Base-by-base conservation (phyloP, 30 jellyfish, hydroid and myxozoan genomes). In the Aurelia sp. region DNA sequence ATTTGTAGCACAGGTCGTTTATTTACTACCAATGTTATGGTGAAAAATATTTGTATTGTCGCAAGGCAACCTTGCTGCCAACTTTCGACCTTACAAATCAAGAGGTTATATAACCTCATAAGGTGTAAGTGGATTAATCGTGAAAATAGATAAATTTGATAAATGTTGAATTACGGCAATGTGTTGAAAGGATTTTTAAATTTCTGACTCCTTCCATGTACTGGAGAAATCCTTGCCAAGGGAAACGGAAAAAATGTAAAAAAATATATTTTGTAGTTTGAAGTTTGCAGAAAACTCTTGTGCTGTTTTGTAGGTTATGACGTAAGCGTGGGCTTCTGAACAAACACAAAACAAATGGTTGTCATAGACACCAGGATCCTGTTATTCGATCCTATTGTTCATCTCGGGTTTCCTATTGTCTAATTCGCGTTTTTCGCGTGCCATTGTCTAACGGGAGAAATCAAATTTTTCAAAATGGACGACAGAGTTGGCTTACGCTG, bases 401-500 rank as follows among this genome's bases (percentile, higher is more conserved):
- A 0, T 77, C 86, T 78, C 91, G 91, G 52, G 76, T 11, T 52
- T 11, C 47, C 35, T 41, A 65, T 62, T 15, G 37, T 13, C 9
- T 48, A 21, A 48, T n/a, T 72, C 55, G 55, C 55, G 55, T 7
- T 44, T 44, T 44, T 44, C 55, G 13, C 55, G 55, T 9, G 55
- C 55, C 10, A 44, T 44, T 44, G 55, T 44, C 55, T 9, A 44
- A 44, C 6, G 55, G 10, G 55, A 44, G 55, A 44, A 44, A 44
- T 44, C 55, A 44, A 44, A 44, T 44, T 44, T 76, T 76, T 76
- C 86, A 76, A 76, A 13, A 76, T 76, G 86, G 86, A 76, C 77
- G 86, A 76, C 76, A 51, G 37, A 17, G 22, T 11, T 10, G 20
- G 31, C 55, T 13, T 44, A 44, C 55, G 55, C 55, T 40, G 15